Base-by-base conservation (phyloP, 2,888 invertebrate genomes). In the Linhomoeus sp. region DNA sequence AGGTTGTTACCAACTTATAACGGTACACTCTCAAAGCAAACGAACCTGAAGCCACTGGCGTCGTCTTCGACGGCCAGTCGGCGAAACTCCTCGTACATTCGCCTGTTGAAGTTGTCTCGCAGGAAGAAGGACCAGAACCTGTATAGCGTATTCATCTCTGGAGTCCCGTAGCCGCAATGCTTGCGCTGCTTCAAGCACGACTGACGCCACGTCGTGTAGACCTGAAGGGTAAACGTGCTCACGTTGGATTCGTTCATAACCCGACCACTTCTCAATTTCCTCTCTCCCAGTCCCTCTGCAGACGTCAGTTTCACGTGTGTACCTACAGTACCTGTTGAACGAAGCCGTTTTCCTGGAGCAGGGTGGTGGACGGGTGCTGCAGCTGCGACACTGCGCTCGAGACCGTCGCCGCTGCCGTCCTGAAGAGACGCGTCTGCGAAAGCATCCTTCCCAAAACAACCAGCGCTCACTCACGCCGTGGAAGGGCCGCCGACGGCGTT, bases 61-160 rank as follows among this genome's bases (percentile, higher is more conserved):
- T 88, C 85, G 73, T 97, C 97, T 66, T 94, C 94, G 53, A 81
- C 74, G n/a, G 97, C 90, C 51, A 88, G 67, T 23, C 76, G 73
- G 61, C 79, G 78, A 70, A 97, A 99, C 70, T 99, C 94, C 58
- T 81, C 80, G 69, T 92, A 97, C 94, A 97, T 97, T 55, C 79
- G 86, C 58, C 82, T 77, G 70, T 97, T 97, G 71, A 90, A 97
- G 66, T 94, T 88, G 66, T 94, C 92, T 51, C 97, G 73, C 53
- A 99, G 73, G 75, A 97, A 97, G 76, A 94, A 94, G 29, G 94
- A 94, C 97, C 97, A 97, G 73, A 97, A 99, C 51, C 97, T 75
- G 75, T 90, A 99, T 45, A 97, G 73, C 0, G 97, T 97, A 70
- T 97, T 97, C 94, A 99, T 97, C 71, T 99, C 97, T 63, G 86